Base-by-base conservation (phyloP, 1,140 invertebrate genomes). In the Parasteatoda tepidariorum region DNA sequence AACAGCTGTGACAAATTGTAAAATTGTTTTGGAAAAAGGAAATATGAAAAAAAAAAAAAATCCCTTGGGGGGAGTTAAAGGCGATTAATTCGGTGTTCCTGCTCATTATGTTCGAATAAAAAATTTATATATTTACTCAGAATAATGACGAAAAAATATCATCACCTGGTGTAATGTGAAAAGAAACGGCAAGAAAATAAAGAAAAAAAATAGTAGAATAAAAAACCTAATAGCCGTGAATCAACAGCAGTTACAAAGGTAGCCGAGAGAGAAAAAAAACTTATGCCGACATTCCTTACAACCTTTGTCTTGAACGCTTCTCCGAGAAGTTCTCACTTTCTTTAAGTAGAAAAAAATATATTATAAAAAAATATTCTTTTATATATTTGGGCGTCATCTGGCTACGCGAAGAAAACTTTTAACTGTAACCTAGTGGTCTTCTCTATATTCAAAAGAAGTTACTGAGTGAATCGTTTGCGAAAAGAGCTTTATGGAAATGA, bases 101-200 rank as follows among this genome's bases (percentile, higher is more conserved):
- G n/a, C 34, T 75, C 73, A 75, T 75, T 75, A 75, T 38, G 30
- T 75, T n/a, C n/a, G n/a, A n/a, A n/a, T n/a, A n/a, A n/a, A n/a
- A n/a, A n/a, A n/a, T n/a, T n/a, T n/a, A n/a, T n/a, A n/a, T n/a
- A n/a, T n/a, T n/a, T n/a, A n/a, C n/a, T 41, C 22, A 75, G 55
- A 26, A 28, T 38, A 62, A 75, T 55, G 62, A 62, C n/a, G 73
- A 28, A 62, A 33, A 38, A 26, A 62, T 75, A 26, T 38, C 57
- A 62, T 33, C 57, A 38, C 31, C 57, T 41, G 30, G 31, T 6
- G 28, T 18, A 62, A 75, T 22, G 28, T 38, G 26, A 62, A 62
- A 61, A 7, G 18, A 61, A 74, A 59, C n/a, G 33, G 28, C 59
- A 67, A n/a, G 31, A 38, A 31, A 62, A 62, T 26, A 22, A 67